These are phyloP conservation scores for Ellobius talpinus DNA, from an alignment of 2,113 vertebrate species.

Conservation along the genomic window DNA sequence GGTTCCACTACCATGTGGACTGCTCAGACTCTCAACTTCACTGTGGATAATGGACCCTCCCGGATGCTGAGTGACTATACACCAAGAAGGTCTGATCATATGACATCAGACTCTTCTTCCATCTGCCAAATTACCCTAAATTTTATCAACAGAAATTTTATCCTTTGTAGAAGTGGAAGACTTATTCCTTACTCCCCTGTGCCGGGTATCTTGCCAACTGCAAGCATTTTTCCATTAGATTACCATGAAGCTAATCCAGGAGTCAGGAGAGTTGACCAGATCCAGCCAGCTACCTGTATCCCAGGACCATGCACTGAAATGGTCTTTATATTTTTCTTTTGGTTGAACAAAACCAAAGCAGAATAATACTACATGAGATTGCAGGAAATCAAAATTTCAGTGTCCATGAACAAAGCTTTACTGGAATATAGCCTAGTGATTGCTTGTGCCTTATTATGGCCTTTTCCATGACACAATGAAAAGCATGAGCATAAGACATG, in stretches of 20 bases:
- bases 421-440: background rate
- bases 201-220: constrained; percentile 40
- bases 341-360: constrained; percentile 15
- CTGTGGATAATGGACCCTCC: background rate
- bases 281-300: background rate
- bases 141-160: constrained; percentile 37
- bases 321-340: constrained; percentile 42
- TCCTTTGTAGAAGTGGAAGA: constrained; percentile 42
- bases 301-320: background rate
- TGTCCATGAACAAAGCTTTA: constrained; percentile 16
- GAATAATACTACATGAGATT: constrained; percentile 25
- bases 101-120: constrained; percentile 35
- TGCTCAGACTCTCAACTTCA: background rate
- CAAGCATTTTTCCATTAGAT: constrained; percentile 5
- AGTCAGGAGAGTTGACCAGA: background rate
- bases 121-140: constrained; percentile 59
- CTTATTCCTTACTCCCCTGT: background rate
- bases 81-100: constrained; percentile 27
- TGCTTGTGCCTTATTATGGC: background rate
- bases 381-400: constrained; percentile 44
- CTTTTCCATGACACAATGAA: background rate
- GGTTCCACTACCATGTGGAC: background rate
- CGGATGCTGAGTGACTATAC: background rate
- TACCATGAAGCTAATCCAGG: background rate
- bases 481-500: too few relatives aligned